Conservation (phyloP, 2,797 vertebrate genomes). For the Lophotriccus pileatus region DNA sequence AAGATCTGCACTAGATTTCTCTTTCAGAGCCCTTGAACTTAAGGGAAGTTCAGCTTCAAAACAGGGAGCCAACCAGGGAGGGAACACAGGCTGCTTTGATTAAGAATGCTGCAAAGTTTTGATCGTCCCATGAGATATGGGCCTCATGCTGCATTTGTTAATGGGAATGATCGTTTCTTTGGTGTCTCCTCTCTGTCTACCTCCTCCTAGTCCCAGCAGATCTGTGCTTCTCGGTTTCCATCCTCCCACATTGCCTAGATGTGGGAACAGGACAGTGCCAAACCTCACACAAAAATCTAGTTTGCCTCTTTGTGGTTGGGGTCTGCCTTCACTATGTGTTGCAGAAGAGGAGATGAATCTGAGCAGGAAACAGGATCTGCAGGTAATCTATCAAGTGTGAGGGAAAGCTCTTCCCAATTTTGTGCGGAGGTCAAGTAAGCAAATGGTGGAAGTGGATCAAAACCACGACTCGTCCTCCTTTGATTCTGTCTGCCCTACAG, state of each 20-base stretch:
- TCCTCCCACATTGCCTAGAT: not conserved
- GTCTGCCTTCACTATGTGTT: not conserved
- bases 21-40: slow-evolving; percentile 21
- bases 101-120: not conserved
- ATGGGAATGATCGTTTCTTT: not conserved
- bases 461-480: not conserved
- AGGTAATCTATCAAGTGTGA: not conserved
- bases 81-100: slow-evolving; percentile 16
- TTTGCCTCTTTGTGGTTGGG: not conserved
- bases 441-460: not conserved
- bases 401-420: not conserved
- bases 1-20: not conserved
- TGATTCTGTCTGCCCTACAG: not conserved
- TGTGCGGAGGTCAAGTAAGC: not conserved
- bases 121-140: not conserved
- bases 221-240: not conserved
- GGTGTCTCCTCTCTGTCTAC: not conserved
- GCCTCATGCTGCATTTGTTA: not conserved
- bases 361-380: not conserved
- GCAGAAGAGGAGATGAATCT: not conserved
- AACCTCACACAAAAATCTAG: not conserved
- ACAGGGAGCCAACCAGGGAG: not conserved
- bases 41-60: slow-evolving; percentile 24
- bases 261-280: not conserved
- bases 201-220: not conserved